Percentiles rank a stretch among this genome's conserved stretches.
Evolutionary conservation across 2,113 vertebrate genomes (phyloP).

Genomic region (Nansenia antarctica): DNA sequence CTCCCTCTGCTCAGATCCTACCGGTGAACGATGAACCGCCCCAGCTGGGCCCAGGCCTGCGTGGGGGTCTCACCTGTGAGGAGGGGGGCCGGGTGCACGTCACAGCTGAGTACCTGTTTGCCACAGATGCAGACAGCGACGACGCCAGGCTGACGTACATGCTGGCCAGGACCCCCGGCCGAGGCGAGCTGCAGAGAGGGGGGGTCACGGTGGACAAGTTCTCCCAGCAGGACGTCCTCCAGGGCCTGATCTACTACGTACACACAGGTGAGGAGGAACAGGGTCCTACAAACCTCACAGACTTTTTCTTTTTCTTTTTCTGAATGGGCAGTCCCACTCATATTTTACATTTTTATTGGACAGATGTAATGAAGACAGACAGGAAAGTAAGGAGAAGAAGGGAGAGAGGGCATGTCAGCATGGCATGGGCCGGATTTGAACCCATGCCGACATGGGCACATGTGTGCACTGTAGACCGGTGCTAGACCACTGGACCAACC

Average conservation of each 20-base stretch:
- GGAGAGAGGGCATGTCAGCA: too few relatives aligned
- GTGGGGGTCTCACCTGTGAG: slow-evolving; percentile 53
- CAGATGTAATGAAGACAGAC: too few relatives aligned
- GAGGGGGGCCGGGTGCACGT: slow-evolving; percentile 64
- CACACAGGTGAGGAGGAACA: slow-evolving; percentile 62
- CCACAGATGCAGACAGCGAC: slow-evolving; percentile 70
- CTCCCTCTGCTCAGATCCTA: slow-evolving; percentile 49
- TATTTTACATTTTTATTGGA: too few relatives aligned
- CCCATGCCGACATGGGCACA: too few relatives aligned
- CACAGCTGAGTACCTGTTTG: slow-evolving; percentile 65
- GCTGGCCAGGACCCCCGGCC: slow-evolving; percentile 56
- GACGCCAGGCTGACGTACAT: slow-evolving; percentile 62
- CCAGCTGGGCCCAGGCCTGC: slow-evolving; percentile 59
- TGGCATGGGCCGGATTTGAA: too few relatives aligned
- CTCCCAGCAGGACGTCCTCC: slow-evolving; percentile 72
- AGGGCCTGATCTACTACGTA: slow-evolving; percentile 67
- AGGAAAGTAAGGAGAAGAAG: too few relatives aligned
- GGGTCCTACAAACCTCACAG: too few relatives aligned
- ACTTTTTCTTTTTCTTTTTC: too few relatives aligned
- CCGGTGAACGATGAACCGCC: slow-evolving; percentile 66
- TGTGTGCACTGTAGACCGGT: too few relatives aligned
- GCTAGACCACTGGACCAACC: too few relatives aligned
- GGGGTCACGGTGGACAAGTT: slow-evolving; percentile 65
- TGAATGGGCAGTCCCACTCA: too few relatives aligned
- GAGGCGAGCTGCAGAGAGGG: slow-evolving; percentile 60